phyloP scores from a whole-genome alignment of 1,140 invertebrate species.

The Rhagoletis zephyria region DNA sequence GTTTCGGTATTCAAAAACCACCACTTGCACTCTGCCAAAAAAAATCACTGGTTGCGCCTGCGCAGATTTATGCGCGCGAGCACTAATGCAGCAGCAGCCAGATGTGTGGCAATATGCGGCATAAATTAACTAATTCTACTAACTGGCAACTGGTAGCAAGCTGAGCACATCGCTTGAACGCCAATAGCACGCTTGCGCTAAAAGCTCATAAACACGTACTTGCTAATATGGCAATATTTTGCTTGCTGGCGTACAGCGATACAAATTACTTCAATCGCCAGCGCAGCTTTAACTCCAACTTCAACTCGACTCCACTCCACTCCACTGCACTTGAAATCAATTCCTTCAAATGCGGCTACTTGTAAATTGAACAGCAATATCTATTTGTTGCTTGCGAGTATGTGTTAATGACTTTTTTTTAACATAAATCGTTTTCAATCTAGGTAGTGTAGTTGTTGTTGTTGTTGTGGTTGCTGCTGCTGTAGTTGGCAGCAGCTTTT shows the following conservation, averaged over 20 bases:
- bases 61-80: too few relatives aligned
- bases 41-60: too few relatives aligned
- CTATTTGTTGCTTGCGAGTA: neutral
- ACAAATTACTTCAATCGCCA: neutral
- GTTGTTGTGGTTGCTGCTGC: neutral
- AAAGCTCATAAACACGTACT: slow-evolving; percentile 47
- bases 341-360: neutral
- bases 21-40: too few relatives aligned
- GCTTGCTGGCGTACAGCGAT: neutral
- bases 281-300: neutral
- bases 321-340: neutral
- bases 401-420: slow-evolving; percentile 40
- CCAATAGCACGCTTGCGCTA: slow-evolving; percentile 12
- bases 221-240: slow-evolving; percentile 6
- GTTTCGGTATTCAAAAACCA: too few relatives aligned
- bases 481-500: neutral
- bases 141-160: neutral
- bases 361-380: neutral
- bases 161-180: neutral
- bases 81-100: neutral
- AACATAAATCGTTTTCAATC: neutral
- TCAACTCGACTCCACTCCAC: neutral
- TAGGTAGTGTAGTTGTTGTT: neutral
- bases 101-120: slow-evolving; percentile 1
- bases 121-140: slow-evolving; percentile 3